phyloP scores from a whole-genome alignment of 2,888 invertebrate genomes.

The Andrena chrysosceles region DNA sequence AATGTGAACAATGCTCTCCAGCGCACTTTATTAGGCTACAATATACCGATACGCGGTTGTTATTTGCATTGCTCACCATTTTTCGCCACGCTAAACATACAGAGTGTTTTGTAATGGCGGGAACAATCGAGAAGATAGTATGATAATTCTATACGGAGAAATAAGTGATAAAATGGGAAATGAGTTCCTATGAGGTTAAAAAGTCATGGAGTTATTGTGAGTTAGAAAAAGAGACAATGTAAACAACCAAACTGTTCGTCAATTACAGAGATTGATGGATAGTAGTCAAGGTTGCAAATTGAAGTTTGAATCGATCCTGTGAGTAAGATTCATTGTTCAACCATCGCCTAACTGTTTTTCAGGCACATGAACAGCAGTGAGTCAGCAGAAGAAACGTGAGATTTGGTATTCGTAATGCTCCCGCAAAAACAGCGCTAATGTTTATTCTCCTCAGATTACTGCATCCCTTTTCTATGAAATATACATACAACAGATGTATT shows the following conservation, averaged over 20 bases:
- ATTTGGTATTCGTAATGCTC: not conserved
- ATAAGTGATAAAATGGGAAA: too few species aligned
- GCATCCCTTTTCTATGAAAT: not conserved
- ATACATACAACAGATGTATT: too few species aligned
- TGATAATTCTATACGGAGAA: too few species aligned
- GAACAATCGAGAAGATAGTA: not conserved
- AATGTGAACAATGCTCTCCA: constrained; percentile 39
- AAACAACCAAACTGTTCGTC: not conserved
- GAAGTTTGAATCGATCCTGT: constrained; percentile 11
- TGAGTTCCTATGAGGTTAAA: too few species aligned
- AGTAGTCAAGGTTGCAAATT: constrained; percentile 11
- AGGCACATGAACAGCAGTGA: not conserved
- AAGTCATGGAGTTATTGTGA: not conserved
- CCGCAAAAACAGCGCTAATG: not conserved
- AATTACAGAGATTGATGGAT: constrained; percentile 18
- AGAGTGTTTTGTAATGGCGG: not conserved
- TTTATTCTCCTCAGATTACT: not conserved
- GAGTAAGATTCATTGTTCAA: not conserved
- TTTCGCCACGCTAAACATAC: not conserved
- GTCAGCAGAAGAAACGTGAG: not conserved
- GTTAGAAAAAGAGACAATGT: not conserved
- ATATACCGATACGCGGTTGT: constrained; percentile 1
- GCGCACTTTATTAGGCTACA: constrained; percentile 3
- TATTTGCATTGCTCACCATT: constrained; percentile 35
- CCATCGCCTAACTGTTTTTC: not conserved